Conservation (phyloP, 2,113 vertebrate genomes). For the Gnathonemus echidnorhynchus region DNA sequence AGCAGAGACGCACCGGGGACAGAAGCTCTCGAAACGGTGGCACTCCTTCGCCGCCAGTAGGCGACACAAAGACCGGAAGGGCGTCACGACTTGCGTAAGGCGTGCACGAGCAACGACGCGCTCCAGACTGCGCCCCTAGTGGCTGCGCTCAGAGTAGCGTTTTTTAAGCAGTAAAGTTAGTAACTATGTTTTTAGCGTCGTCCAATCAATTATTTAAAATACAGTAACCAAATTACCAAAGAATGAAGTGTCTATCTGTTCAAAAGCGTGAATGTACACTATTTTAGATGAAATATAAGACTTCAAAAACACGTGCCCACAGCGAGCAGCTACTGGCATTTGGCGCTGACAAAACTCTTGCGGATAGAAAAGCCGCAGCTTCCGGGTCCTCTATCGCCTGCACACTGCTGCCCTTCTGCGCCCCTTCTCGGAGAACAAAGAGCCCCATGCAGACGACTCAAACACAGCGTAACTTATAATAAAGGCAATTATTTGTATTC, state of each 20-base stretch:
- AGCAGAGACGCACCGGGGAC: background rate
- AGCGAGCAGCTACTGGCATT: background rate
- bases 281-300: background rate
- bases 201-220: background rate
- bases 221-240: background rate
- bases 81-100: background rate
- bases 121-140: background rate
- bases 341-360: background rate
- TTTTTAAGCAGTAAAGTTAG: background rate
- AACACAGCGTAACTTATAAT: background rate
- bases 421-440: background rate
- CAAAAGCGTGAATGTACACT: background rate
- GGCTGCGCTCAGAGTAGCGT: background rate
- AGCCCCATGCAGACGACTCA: background rate
- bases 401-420: background rate
- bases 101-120: background rate
- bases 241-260: background rate
- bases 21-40: background rate
- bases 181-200: background rate
- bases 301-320: background rate
- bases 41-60: background rate
- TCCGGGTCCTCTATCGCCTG: background rate
- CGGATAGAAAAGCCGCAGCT: background rate
- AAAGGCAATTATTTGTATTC: background rate
- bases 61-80: constrained; percentile 12